Base-by-base conservation (phyloP, 2,113 vertebrate genomes). In the Riparia riparia region DNA sequence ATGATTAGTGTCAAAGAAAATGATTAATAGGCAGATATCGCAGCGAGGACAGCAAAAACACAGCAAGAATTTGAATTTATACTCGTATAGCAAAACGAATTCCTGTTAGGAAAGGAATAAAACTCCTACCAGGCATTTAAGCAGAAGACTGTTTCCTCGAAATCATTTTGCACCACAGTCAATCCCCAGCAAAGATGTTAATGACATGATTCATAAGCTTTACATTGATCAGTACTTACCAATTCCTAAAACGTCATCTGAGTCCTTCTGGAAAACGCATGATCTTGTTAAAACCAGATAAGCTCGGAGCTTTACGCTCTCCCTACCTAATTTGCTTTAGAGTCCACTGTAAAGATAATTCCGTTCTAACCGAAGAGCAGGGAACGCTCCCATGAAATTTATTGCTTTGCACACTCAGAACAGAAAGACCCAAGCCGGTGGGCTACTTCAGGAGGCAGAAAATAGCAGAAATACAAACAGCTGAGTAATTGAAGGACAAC, bases 201-300 rank as follows among this genome's bases (percentile, higher is more conserved):
- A 73, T 51, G 73, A 65, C 53, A 61, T 16, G 51, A 86, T 57
- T 82, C 68, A 50, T 18, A 87, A 91, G 44, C 50, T 90, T 73
- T 90, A 83, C 49, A 78, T 58, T 53, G 34, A 90, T 90, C 76
- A 61, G 80, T 84, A 97, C 90, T 97, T 63, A 97, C 96, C 95
- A 47, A 44, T 60, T 81, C 81, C 56, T 88, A 32, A 89, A 93
- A 78, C 7, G 1, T 76, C 70, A 91, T 70, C 78, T 58, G 60
- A 83, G 17, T 89, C 65, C 83, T 83, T 29, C 77, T 86, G 73
- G 73, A 97, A 86, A 86, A 95, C 14, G 17, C 82, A 88, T 34
- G 42, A 89, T 93, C 79, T 68, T 47, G 29, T 76, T 82, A 80
- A 90, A 94, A 82, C 4, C 70, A 80, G 81, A 31, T 65, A 73